These are phyloP conservation scores for Anableps anableps DNA, from an alignment of 2,797 vertebrate species.

Conservation along the genomic window DNA sequence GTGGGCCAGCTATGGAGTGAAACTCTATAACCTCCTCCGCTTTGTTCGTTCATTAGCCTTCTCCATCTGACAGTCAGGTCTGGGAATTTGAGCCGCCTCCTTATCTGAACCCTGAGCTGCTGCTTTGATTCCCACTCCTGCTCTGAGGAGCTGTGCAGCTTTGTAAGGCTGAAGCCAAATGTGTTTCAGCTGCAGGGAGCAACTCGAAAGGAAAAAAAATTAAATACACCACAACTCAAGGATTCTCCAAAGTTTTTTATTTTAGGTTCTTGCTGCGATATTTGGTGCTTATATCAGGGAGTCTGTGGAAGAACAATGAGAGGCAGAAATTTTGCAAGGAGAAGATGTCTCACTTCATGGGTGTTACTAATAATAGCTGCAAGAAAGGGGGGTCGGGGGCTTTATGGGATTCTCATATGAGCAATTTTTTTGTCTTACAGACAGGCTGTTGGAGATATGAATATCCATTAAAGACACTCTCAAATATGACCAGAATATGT, in stretches of 20 bases:
- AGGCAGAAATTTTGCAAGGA: conserved; percentile 21
- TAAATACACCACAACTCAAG: neutral
- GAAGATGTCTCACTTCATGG: conserved; percentile 22
- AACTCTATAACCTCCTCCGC: conserved; percentile 25
- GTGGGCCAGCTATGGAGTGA: conserved; percentile 12
- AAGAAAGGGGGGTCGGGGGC: conserved; percentile 4
- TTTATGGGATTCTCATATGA: conserved; percentile 43
- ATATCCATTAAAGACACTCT: conserved; percentile 45
- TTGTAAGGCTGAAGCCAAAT: conserved; percentile 47
- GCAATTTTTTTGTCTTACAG: conserved; percentile 44
- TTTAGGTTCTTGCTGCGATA: conserved; percentile 21
- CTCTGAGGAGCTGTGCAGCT: conserved; percentile 36
- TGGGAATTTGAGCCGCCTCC: conserved; percentile 32
- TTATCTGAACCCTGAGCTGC: conserved; percentile 40
- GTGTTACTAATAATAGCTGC: conserved; percentile 38
- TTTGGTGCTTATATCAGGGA: conserved; percentile 14
- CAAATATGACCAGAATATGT: conserved; percentile 40
- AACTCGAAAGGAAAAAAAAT: conserved; percentile 36
- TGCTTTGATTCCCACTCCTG: conserved; percentile 37
- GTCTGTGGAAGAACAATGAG: conserved; percentile 39
- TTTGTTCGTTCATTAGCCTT: conserved; percentile 23
- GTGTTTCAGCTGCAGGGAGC: conserved; percentile 48
- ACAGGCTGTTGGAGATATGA: conserved; percentile 51
- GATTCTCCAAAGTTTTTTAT: conserved; percentile 16
- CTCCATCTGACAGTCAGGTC: conserved; percentile 26